phyloP scores from a whole-genome alignment of 2,113 vertebrate genomes.

The Pangasianodon hypophthalmus region DNA sequence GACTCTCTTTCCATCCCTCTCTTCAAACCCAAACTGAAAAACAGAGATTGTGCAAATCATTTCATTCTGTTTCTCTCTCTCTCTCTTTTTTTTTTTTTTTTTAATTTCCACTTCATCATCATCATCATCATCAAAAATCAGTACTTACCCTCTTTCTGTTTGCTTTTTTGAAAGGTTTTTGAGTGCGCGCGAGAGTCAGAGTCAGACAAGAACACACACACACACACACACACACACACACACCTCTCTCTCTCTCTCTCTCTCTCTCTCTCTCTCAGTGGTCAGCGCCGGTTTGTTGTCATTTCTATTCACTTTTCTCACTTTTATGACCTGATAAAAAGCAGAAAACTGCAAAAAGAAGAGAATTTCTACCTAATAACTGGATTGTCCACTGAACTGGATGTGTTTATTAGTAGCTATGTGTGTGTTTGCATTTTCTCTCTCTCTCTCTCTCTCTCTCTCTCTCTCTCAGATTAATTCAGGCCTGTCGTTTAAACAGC shows the following conservation, averaged over 20 bases:
- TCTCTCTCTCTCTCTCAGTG: neutral
- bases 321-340: neutral
- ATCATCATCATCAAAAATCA: neutral
- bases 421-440: neutral
- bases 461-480: conserved; percentile 22
- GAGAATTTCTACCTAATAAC: neutral
- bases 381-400: neutral
- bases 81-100: conserved; percentile 3
- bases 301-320: neutral
- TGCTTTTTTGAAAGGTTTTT: neutral
- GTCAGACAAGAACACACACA: neutral
- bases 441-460: neutral
- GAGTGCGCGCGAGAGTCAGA: neutral
- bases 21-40: conserved; percentile 26
- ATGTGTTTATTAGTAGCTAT: neutral
- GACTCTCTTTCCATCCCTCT: conserved; percentile 21
- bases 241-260: conserved; percentile 2
- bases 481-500: conserved; percentile 31
- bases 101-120: neutral
- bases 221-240: neutral
- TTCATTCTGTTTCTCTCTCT: conserved; percentile 4
- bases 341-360: neutral
- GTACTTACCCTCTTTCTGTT: neutral
- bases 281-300: neutral
- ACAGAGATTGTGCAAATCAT: neutral